phyloP scores from a whole-genome alignment of 2,113 vertebrate genomes.

The Phyllostomus discolor region DNA sequence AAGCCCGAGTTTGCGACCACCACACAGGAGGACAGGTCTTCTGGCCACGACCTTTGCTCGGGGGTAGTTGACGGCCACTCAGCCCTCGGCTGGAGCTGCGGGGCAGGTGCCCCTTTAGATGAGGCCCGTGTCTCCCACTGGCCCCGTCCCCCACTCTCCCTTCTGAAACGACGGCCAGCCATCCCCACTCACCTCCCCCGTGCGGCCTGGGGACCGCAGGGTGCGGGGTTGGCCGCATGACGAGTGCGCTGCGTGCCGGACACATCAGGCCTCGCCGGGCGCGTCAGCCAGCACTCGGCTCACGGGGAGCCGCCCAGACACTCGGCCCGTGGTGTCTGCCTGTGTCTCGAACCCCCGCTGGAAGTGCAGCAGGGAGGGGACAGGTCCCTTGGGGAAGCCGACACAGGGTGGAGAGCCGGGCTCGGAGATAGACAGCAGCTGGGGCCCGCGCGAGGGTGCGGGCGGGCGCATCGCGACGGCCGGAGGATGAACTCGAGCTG shows the following conservation, averaged over 20 bases:
- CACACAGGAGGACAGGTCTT: fast-evolving
- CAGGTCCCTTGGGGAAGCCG: neutral
- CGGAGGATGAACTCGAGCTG: neutral
- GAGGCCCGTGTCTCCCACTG: neutral
- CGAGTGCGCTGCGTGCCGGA: fast-evolving
- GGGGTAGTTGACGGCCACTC: neutral
- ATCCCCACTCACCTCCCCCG: fast-evolving
- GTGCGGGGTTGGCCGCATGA: neutral
- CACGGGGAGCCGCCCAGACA: neutral
- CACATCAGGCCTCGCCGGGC: fast-evolving
- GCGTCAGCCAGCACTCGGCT: fast-evolving
- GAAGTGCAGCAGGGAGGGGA: neutral
- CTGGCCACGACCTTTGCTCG: neutral
- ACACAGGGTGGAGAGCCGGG: neutral
- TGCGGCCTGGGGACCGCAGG: neutral
- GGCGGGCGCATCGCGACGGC: fast-evolving
- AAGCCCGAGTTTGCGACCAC: neutral
- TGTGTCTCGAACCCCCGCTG: neutral
- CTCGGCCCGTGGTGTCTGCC: fast-evolving
- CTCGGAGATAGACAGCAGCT: neutral
- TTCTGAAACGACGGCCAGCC: too few relatives aligned
- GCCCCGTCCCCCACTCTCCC: neutral
- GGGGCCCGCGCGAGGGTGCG: fast-evolving
- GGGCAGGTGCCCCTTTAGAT: neutral
- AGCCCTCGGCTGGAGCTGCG: fast-evolving